Evolutionary conservation across 1,140 invertebrate genomes (phyloP).

Genomic region (Drepana arcuata): DNA sequence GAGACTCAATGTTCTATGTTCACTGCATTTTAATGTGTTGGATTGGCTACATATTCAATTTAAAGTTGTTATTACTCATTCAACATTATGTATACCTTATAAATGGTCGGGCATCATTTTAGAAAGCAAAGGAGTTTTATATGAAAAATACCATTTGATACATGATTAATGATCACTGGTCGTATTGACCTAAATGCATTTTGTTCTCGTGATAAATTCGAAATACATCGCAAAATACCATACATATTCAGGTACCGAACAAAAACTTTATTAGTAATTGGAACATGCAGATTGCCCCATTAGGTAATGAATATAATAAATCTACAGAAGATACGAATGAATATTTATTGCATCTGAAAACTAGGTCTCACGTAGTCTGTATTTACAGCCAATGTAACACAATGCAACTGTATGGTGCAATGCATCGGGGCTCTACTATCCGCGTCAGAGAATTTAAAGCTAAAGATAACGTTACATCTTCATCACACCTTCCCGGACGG

Average conservation of each 20-base stretch:
- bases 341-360: conserved; percentile 15
- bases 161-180: neutral
- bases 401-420: no score
- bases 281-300: conserved; percentile 11
- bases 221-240: no score
- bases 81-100: neutral
- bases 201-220: no score
- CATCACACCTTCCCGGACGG: no score
- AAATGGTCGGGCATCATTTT: neutral
- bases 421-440: no score
- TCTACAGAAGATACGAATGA: conserved; percentile 9
- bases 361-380: conserved; percentile 17
- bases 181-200: neutral
- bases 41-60: conserved; percentile 3
- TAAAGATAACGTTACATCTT: no score
- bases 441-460: no score
- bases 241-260: neutral
- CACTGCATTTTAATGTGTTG: no score
- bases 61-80: conserved; percentile 2
- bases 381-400: no score
- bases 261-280: conserved; percentile 6
- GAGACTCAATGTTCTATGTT: no score
- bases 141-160: conserved; percentile 1
- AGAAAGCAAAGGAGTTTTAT: neutral
- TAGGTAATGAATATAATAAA: conserved; percentile 7